Evolutionary conservation across 1,140 invertebrate species (phyloP).

Genomic region (Diachasma alloeum): DNA sequence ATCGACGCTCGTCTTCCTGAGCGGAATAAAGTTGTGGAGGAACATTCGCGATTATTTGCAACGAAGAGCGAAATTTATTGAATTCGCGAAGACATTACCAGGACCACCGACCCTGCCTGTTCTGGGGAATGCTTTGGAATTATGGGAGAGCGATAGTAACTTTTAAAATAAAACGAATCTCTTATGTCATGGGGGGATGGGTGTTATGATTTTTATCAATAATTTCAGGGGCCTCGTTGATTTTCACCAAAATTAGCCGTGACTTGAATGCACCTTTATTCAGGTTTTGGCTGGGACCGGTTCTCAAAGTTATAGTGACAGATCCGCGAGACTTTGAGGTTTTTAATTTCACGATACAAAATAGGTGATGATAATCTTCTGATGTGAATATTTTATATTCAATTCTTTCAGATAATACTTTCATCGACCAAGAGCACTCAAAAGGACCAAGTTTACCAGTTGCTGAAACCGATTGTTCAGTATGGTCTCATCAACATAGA

Average conservation of each 20-base stretch:
- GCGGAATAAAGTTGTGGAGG: neutral
- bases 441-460: neutral
- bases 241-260: neutral
- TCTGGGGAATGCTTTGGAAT: neutral
- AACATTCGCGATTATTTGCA: neutral
- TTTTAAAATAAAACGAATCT: neutral
- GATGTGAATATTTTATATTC: too few relatives aligned
- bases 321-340: neutral
- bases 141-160: neutral
- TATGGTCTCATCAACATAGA: neutral
- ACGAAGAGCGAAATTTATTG: neutral
- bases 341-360: neutral
- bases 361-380: neutral
- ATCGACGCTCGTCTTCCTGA: neutral
- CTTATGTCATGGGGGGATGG: neutral
- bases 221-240: neutral
- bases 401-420: neutral
- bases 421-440: neutral
- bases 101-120: neutral
- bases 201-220: neutral
- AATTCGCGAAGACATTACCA: neutral
- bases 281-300: neutral
- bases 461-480: neutral
- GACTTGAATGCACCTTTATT: neutral
- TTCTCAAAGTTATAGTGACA: neutral